phyloP scores from a whole-genome alignment of 2,113 vertebrate species.

The Rhabdornis inornatus region DNA sequence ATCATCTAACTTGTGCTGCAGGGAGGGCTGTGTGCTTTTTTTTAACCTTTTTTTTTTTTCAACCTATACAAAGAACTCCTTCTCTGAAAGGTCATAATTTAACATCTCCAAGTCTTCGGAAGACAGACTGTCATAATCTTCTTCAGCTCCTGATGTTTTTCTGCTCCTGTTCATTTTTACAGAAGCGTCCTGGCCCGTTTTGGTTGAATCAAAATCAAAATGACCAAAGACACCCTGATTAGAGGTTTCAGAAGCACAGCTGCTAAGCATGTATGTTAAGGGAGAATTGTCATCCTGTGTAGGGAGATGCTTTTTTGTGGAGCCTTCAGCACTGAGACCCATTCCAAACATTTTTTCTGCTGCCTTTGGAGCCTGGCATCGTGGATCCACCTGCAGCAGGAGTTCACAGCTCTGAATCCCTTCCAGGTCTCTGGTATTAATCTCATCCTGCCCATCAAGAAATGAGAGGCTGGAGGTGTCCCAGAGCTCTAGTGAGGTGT shows the following conservation, averaged over 20 bases:
- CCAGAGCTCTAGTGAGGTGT: not conserved
- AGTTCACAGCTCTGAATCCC: not conserved
- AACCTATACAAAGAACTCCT: conserved; percentile 42
- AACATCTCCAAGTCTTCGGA: not conserved
- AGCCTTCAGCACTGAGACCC: not conserved
- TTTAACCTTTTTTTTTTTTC: not conserved
- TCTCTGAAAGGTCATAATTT: not conserved
- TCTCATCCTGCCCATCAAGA: not conserved
- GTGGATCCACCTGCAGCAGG: not conserved
- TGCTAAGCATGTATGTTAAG: not conserved
- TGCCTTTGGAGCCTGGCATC: not conserved
- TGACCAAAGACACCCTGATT: not conserved
- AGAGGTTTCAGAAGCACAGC: not conserved
- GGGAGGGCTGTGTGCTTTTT: not conserved
- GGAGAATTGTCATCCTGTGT: not conserved
- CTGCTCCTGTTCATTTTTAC: not conserved
- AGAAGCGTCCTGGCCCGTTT: not conserved
- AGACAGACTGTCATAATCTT: not conserved
- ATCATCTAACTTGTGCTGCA: not conserved
- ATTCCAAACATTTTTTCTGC: not conserved
- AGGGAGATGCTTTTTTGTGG: not conserved
- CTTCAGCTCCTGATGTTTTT: not conserved
- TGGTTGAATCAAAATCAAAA: not conserved
- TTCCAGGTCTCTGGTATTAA: not conserved
- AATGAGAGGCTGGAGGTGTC: not conserved